Evolutionary conservation across 2,113 vertebrate genomes (phyloP).

Genomic region (Lepus timidus): DNA sequence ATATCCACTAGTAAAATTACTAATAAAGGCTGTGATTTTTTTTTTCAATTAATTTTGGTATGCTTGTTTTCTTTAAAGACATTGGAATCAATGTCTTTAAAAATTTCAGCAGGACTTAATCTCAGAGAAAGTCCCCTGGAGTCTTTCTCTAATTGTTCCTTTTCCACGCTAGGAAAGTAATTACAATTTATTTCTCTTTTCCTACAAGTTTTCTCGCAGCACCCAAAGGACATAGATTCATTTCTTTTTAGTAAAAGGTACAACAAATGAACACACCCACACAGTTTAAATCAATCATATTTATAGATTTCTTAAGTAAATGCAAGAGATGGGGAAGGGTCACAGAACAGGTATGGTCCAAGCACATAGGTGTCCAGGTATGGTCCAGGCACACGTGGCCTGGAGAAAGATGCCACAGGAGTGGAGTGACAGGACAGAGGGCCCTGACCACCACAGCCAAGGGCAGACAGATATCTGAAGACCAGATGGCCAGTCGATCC

Average conservation of each 20-base stretch:
- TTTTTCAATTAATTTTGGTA: not conserved
- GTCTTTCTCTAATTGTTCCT: not conserved
- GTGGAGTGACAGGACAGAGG: not conserved
- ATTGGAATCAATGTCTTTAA: not conserved
- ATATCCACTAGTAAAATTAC: constrained; percentile 26
- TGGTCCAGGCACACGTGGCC: not conserved
- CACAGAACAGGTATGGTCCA: not conserved
- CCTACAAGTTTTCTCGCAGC: not conserved
- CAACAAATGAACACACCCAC: not conserved
- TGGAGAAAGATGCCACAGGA: not conserved
- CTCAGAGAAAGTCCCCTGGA: not conserved
- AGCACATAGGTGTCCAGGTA: too few relatives aligned
- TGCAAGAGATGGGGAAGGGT: not conserved
- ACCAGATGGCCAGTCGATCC: not conserved
- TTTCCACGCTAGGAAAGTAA: not conserved
- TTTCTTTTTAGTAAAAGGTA: constrained; percentile 44
- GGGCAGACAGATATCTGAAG: not conserved
- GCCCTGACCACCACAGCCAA: not conserved
- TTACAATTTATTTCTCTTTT: constrained; percentile 21
- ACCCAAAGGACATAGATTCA: not conserved
- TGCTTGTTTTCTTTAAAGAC: constrained; percentile 12
- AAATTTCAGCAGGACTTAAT: not conserved
- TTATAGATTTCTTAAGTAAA: constrained; percentile 16
- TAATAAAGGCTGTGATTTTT: not conserved
- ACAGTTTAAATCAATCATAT: not conserved